phyloP scores from a whole-genome alignment of 2,888 invertebrate genomes.

The Sepioteuthis lessoniana region DNA sequence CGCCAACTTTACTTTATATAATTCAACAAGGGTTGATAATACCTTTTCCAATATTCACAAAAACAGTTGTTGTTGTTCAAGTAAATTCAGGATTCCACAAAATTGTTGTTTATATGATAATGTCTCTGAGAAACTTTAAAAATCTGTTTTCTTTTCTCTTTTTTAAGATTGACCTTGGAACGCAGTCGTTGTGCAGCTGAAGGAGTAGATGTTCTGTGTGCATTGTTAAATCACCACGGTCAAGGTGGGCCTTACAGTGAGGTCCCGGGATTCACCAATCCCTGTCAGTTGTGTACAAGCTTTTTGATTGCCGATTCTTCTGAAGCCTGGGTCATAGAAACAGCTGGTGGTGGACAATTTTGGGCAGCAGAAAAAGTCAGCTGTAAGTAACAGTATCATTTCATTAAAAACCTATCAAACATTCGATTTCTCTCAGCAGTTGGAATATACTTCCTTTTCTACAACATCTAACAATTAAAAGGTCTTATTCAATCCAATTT shows the following conservation, averaged over 20 bases:
- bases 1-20: no score
- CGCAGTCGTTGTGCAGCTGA: constrained; percentile 81
- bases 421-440: no score
- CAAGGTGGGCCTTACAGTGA: constrained; percentile 84
- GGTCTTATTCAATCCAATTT: no score
- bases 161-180: constrained; percentile 83
- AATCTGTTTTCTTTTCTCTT: not conserved
- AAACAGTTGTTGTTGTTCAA: no score
- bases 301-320: constrained; percentile 84
- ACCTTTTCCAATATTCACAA: no score
- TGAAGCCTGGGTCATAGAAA: constrained; percentile 87
- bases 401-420: no score
- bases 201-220: constrained; percentile 82
- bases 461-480: no score
- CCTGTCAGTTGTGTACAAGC: constrained; percentile 84
- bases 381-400: constrained; percentile 72
- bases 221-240: constrained; percentile 81
- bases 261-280: constrained; percentile 80
- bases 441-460: no score
- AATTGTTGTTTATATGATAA: no score
- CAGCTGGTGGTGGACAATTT: constrained; percentile 80
- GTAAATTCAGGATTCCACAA: no score
- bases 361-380: constrained; percentile 85
- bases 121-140: no score
- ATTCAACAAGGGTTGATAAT: no score